Base-by-base conservation (phyloP, 1,140 invertebrate species). In the Melanaphis sacchari region DNA sequence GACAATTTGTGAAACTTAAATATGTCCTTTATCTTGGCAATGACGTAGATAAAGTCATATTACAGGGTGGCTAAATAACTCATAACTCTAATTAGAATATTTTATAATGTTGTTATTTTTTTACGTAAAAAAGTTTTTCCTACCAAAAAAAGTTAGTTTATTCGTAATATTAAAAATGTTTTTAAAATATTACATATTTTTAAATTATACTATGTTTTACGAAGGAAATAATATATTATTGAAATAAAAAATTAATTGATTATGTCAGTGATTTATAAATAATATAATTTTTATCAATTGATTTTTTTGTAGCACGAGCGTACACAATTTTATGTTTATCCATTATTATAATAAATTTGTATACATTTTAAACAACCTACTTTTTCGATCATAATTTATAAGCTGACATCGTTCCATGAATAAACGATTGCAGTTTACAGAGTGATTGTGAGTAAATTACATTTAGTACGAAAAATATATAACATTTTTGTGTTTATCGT, bases 1-100 rank as follows among this genome's bases (percentile, higher is more conserved):
- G 24, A 59, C 88, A 59, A 59, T 90, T 90, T 90, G 49, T 59
- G 88, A 59, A 90, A 90, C 52, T 90, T 31, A 59, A 90, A 36
- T 40, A 59, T 90, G 46, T 49, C 31, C 18, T 90, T 90, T 90
- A 38, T 90, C 52, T 90, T 59, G 15, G 52, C 38, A 0, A 22
- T 38, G 87, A 89, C 87, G n/a, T 49, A 38, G 22, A 52, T n/a
- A 11, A 88, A 88, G 49, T 22, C 18, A 52, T 11, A 2, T 2
- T 87, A 89, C 46, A 52, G 87, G 87, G 46, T 89, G 36, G n/a
- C 8, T 52, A 31, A 24, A 31, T 87, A 46, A 43, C 31, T 76
- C 4, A 76, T 4, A 84, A 2, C 40, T 84, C 31, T 46, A 31
- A 31, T 43, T 11, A 85, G 15, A 85, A 43, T 31, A n/a, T n/a